Evolutionary conservation across 2,113 vertebrate genomes (phyloP), one percentile per base, ranked within the genome.

Genomic region (Perca flavescens): DNA sequence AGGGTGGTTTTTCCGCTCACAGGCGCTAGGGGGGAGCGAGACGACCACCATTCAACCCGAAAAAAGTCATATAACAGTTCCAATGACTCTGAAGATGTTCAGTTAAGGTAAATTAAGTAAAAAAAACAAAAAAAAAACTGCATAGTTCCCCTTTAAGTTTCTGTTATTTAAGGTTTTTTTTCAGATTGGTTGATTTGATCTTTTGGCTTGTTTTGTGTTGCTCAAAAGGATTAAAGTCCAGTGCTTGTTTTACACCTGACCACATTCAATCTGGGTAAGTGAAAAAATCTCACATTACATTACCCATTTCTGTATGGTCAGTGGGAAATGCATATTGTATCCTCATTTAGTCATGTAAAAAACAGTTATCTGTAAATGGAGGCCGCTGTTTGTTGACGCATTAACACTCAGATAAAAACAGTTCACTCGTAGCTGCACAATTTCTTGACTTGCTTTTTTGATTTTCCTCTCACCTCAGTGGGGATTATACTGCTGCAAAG

Each of bases 191-290:
- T 74, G 6, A 40, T 40, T 71, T 60, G 36, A 3, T 78, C 53
- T 25, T 54, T 68, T 13, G n/a, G 2, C 17, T 34, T 60, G 21
- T 56, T 89, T 40, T 89, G 50, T 57, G 88, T 88, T 80, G 2
- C 46, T 93, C 85, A 82, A 91, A 97, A 97, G 95, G 88, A 74
- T 82, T 93, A 63, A 95, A 95, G 77, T 15, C 9, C 57, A 93
- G 90, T 84, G 58, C 82, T 85, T 94, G 91, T 13, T 93, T 87
- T 40, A 89, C 90, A 69, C 94, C 95, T 83, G 94, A 92, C 56
- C 86, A 85, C 25, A 17, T 84, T 70, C 85, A 80, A n/a, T 31
- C 54, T 65, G 91, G 92, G 96, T 96, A 83, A 82, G 95, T 92
- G 49, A 67, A 58, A 2, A 65, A n/a, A 31, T 49, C 2, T 40